phyloP scores from a whole-genome alignment of 1,140 invertebrate genomes.

The Coelopa frigida region DNA sequence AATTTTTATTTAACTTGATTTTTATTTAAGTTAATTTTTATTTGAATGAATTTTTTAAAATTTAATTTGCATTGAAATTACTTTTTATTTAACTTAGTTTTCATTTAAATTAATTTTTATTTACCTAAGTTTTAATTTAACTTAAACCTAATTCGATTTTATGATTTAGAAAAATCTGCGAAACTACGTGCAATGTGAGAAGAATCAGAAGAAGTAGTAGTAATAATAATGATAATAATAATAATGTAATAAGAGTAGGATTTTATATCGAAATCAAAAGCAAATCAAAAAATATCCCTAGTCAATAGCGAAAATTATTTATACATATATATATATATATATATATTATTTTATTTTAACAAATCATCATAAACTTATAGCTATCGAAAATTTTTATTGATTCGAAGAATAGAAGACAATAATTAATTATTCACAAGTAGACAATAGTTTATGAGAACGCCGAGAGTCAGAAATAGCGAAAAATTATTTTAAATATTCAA shows the following conservation, averaged over 20 bases:
- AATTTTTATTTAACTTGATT: not conserved
- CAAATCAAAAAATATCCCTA: constrained; percentile 42
- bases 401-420: constrained; percentile 4
- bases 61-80: no score
- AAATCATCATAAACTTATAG: no score
- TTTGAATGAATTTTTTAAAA: not conserved
- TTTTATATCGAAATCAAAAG: constrained; percentile 8
- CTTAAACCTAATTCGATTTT: not conserved
- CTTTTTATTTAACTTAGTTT: no score
- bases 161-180: not conserved
- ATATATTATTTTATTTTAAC: constrained; percentile 8
- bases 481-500: not conserved
- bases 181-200: not conserved
- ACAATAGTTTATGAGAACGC: not conserved
- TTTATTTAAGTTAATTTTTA: not conserved
- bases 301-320: constrained; percentile 44
- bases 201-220: not conserved
- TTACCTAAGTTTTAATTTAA: not conserved
- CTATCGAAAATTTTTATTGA: not conserved
- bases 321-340: constrained; percentile 18
- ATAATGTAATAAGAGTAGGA: not conserved
- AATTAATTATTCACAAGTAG: constrained; percentile 8
- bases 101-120: no score
- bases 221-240: not conserved
- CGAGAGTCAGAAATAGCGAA: constrained; percentile 1